Conservation (phyloP, 2,888 invertebrate genomes). For the Drosophila paranaensis region DNA sequence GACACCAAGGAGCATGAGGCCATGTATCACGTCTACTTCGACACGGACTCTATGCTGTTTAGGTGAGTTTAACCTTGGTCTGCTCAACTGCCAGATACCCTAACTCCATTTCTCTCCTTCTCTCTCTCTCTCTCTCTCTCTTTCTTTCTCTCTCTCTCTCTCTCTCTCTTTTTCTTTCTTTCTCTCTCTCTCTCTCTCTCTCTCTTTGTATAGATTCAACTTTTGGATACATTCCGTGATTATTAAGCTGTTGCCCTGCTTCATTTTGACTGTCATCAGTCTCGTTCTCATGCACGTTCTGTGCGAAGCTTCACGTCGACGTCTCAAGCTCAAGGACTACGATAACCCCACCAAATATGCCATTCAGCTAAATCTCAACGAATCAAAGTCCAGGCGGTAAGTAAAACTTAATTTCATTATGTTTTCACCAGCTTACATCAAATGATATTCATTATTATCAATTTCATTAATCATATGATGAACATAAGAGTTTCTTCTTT, state of each 20-base stretch:
- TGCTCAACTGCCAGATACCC: neutral
- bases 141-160: too few species aligned
- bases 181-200: neutral
- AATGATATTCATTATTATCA: too few species aligned
- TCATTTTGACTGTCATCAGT: constrained; percentile 89
- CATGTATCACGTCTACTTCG: constrained; percentile 82
- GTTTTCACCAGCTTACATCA: neutral
- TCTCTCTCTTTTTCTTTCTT: neutral
- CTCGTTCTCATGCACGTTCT: constrained; percentile 88
- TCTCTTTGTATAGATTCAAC: constrained; percentile 85
- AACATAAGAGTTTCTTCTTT: neutral
- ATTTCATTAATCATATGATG: neutral
- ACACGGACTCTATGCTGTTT: constrained; percentile 81
- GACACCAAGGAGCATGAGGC: constrained; percentile 69
- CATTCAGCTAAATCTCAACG: constrained; percentile 67
- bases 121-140: neutral
- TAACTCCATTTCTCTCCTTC: neutral
- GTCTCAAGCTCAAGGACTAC: constrained; percentile 89
- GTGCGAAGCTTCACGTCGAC: constrained; percentile 90
- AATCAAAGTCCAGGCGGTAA: constrained; percentile 64
- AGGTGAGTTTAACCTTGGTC: constrained; percentile 68
- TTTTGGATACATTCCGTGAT: constrained; percentile 92
- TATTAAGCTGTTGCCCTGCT: constrained; percentile 91
- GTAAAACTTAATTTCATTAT: constrained; percentile 5
- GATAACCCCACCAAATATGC: constrained; percentile 86